These are phyloP conservation scores for Ptychobarbus kaznakovi DNA, from an alignment of 2,797 vertebrate species.

Conservation along the genomic window DNA sequence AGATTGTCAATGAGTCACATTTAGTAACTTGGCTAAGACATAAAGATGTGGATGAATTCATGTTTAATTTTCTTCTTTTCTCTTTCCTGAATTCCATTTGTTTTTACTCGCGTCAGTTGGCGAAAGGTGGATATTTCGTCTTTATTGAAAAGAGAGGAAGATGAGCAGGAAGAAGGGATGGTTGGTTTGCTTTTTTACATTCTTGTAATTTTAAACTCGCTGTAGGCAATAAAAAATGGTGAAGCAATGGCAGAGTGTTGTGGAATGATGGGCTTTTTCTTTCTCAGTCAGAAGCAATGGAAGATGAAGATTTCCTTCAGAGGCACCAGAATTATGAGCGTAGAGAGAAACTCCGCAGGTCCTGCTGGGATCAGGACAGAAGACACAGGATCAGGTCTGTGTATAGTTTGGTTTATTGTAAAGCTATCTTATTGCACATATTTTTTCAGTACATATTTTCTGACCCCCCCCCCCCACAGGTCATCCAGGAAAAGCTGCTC, in stretches of 20 bases:
- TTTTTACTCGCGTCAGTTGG: constrained; percentile 80
- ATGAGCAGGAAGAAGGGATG: constrained; percentile 66
- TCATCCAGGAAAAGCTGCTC: constrained; percentile 7
- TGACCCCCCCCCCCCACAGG: neutral
- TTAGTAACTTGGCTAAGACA: neutral
- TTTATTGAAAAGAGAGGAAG: constrained; percentile 66
- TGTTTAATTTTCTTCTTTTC: neutral
- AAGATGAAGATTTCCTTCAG: constrained; percentile 80
- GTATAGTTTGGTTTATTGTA: neutral
- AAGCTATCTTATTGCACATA: neutral
- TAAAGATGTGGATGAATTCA: neutral
- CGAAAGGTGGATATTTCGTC: constrained; percentile 77
- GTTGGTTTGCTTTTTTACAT: constrained; percentile 23
- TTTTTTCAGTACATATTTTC: neutral
- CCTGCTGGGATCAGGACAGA: constrained; percentile 82
- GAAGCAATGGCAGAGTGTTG: neutral
- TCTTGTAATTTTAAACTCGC: neutral
- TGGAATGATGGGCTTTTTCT: constrained; percentile 39
- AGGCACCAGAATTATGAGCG: constrained; percentile 84
- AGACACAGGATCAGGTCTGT: constrained; percentile 83
- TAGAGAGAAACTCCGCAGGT: constrained; percentile 83
- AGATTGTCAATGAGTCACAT: neutral
- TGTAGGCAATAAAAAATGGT: neutral
- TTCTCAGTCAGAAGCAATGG: constrained; percentile 83
- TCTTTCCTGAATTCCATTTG: neutral